These are phyloP conservation scores for Noctilio leporinus DNA, from an alignment of 2,113 vertebrate species.

Conservation along the genomic window DNA sequence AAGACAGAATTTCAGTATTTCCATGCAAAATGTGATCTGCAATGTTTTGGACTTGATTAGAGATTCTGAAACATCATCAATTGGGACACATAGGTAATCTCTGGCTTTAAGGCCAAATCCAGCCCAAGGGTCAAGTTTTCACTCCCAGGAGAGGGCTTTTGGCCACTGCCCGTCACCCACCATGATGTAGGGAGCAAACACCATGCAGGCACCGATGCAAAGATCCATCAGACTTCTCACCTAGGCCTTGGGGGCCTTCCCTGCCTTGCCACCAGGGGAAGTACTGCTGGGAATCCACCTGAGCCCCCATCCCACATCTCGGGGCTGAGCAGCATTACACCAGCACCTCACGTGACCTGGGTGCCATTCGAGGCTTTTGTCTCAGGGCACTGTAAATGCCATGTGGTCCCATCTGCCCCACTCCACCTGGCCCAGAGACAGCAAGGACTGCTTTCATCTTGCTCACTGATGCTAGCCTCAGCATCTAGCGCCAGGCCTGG, in stretches of 20 bases:
- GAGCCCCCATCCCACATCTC: neutral
- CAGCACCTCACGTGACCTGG: neutral
- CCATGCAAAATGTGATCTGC: neutral
- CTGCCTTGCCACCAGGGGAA: neutral
- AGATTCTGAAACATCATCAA: neutral
- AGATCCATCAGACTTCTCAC: neutral
- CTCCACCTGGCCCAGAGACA: neutral
- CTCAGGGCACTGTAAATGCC: neutral
- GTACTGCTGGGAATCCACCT: neutral
- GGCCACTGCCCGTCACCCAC: neutral
- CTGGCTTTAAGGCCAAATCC: neutral
- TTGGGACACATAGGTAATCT: neutral
- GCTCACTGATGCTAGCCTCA: neutral
- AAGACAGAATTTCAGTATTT: slow-evolving; percentile 17
- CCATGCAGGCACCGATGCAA: neutral
- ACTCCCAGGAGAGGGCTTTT: neutral
- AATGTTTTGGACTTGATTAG: neutral
- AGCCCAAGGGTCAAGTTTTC: neutral
- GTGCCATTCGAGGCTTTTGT: neutral
- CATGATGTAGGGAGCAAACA: neutral
- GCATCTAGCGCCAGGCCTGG: neutral
- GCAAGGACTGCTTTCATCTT: neutral
- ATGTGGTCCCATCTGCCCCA: neutral
- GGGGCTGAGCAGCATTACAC: neutral
- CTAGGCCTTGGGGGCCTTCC: neutral